A percentile compares a stretch with the other conserved stretches of the same genome.
These are phyloP conservation scores for Notodromas monacha DNA, from an alignment of 2,888 invertebrate species.

Conservation along the genomic window DNA sequence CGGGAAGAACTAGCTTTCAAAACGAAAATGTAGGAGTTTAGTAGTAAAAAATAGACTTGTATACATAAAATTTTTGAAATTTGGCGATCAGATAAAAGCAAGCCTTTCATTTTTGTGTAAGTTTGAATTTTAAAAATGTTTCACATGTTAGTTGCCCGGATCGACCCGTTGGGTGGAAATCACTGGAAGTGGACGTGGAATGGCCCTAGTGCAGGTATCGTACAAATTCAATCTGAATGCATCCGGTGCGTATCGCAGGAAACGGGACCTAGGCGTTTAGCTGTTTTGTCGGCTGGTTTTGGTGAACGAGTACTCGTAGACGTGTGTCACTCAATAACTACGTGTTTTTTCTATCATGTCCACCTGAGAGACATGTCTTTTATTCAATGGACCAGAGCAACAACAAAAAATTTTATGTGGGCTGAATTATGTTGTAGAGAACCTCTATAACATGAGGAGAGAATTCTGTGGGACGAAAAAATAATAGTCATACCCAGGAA, in stretches of 20 bases:
- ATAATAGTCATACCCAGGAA: too few relatives aligned
- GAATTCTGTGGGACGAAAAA: too few relatives aligned
- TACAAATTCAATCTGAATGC: constrained; percentile 53
- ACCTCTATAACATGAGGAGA: too few relatives aligned
- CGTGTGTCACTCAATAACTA: too few relatives aligned
- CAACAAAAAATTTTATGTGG: too few relatives aligned
- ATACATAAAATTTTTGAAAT: constrained; percentile 1
- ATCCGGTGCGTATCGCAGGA: constrained; percentile 55
- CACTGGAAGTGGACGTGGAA: constrained; percentile 41
- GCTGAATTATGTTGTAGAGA: too few relatives aligned
- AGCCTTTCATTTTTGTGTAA: constrained; percentile 12
- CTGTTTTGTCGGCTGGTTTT: constrained; percentile 34
- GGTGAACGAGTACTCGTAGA: constrained; percentile 42
- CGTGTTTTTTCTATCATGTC: too few relatives aligned
- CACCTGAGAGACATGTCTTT: too few relatives aligned
- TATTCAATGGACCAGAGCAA: too few relatives aligned
- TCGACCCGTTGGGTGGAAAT: constrained; percentile 30
- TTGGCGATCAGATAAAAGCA: constrained; percentile 5
- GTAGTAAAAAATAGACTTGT: too few relatives aligned
- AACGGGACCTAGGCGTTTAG: constrained; percentile 52
- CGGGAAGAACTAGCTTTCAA: too few relatives aligned
- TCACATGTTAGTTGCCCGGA: constrained; percentile 18
- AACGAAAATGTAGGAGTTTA: too few relatives aligned
- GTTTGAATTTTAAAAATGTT: constrained; percentile 11
- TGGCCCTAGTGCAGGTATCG: constrained; percentile 39